A percentile compares a stretch with the other conserved stretches of the same genome.
Evolutionary conservation across 2,888 invertebrate species (phyloP).

Genomic region (Mesoligia furuncula): DNA sequence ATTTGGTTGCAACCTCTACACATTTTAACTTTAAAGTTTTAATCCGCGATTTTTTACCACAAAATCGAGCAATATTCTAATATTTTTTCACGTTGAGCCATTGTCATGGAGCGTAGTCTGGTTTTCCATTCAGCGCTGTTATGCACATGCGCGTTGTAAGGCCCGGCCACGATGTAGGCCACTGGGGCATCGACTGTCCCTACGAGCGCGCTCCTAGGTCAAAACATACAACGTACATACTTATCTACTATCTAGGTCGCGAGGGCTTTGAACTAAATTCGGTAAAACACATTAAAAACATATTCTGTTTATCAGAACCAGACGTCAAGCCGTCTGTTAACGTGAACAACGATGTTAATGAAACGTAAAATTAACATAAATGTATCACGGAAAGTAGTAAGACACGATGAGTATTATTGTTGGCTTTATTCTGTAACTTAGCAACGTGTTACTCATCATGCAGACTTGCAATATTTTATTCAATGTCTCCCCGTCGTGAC

Average conservation of each 20-base stretch:
- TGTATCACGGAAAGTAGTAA: constrained; percentile 10
- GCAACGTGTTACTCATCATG: constrained; percentile 56
- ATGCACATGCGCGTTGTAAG: constrained; percentile 80
- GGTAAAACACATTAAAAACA: constrained; percentile 44
- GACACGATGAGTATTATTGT: constrained; percentile 37
- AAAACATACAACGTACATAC: constrained; percentile 70
- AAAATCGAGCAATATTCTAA: constrained; percentile 53
- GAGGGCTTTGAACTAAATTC: constrained; percentile 60
- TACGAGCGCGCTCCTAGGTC: constrained; percentile 75
- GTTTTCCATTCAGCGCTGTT: constrained; percentile 72
- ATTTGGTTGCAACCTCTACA: constrained; percentile 4
- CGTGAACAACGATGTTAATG: background rate
- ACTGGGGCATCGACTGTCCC: constrained; percentile 86
- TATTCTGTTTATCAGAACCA: constrained; percentile 19
- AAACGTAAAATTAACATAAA: constrained; percentile 9
- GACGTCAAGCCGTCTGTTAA: constrained; percentile 12
- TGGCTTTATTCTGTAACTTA: constrained; percentile 46
- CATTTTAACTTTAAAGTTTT: constrained; percentile 15
- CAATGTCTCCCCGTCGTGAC: constrained; percentile 15
- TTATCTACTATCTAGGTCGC: constrained; percentile 79
- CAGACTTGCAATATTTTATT: constrained; percentile 36
- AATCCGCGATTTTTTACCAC: constrained; percentile 47
- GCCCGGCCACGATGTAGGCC: constrained; percentile 77
- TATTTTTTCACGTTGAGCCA: constrained; percentile 41
- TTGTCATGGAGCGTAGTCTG: constrained; percentile 63